Base-by-base conservation (phyloP, 2,888 invertebrate genomes). In the Adelognathus sp. region DNA sequence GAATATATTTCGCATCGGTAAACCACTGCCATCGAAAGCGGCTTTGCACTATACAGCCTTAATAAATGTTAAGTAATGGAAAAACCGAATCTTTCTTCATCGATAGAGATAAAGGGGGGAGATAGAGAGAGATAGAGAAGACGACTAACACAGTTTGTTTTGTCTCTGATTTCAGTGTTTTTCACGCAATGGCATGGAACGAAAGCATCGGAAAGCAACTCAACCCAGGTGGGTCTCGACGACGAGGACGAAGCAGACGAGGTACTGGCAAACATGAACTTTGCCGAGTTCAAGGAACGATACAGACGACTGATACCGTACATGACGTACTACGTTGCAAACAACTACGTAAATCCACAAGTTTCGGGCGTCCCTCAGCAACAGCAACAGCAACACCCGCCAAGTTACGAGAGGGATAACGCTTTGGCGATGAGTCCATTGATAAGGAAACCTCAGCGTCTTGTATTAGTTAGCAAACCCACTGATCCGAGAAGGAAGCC, bases 261-360 rank as follows among this genome's bases (percentile, higher is more conserved):
- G 16, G 61, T 81, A 11, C 70, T 85, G 3, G 79, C 82, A 27
- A 83, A 84, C 1, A 85, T 89, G n/a, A 86, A 92, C 54, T 88
- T 94, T 46, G 92, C 93, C 4, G 91, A 93, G 52, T 88, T 89
- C 74, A 94, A 94, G 67, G 95, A 96, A 91, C 93, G 97, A 63
- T 95, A 95, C 88, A 94, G 97, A 86, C 93, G 97, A 81, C 91
- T 97, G 60, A 95, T 97, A 86, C 97, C 97, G 1, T 97, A 97
- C 89, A 95, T 96, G 94, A 96, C 96, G 36, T 97, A 95, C 91
- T 97, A 96, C 90, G 92, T 94, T 29, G 92, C 95, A n/a, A 93
- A 93, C 46, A 94, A 95, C 75, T 93, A 95, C 86, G 91, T 94
- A 86, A 90, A 92, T 87, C 88, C 93, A 87, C 76, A 92, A 39